These are phyloP conservation scores for Himalopsyche tibetana DNA, from an alignment of 2,888 invertebrate species.

Conservation along the genomic window DNA sequence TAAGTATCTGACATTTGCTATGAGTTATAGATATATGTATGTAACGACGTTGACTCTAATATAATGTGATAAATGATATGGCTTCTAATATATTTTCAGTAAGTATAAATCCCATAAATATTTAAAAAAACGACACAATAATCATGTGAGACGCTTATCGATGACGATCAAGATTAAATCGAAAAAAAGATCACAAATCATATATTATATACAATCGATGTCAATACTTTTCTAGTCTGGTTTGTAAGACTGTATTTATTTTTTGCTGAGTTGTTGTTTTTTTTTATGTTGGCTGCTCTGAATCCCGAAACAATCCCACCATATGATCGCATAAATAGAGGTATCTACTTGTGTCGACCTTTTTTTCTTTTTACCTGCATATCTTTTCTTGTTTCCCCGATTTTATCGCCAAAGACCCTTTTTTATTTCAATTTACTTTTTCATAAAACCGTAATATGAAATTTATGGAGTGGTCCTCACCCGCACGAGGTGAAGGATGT, in stretches of 20 bases:
- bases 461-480: constrained; percentile 58
- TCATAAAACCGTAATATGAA: constrained; percentile 63
- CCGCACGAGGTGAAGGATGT: constrained; percentile 56
- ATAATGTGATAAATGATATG: too few species aligned
- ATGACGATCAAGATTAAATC: too few species aligned
- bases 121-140: too few species aligned
- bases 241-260: not conserved
- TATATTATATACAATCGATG: too few species aligned
- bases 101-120: too few species aligned
- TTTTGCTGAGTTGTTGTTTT: constrained; percentile 29
- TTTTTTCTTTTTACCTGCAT: constrained; percentile 48
- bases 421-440: constrained; percentile 63
- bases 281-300: constrained; percentile 14
- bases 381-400: constrained; percentile 48
- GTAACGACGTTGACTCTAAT: too few species aligned
- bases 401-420: constrained; percentile 54
- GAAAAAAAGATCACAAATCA: too few species aligned
- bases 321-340: constrained; percentile 45
- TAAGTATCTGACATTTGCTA: too few species aligned
- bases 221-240: too few species aligned
- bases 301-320: constrained; percentile 42
- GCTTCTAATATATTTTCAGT: too few species aligned
- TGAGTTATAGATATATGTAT: too few species aligned
- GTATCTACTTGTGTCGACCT: constrained; percentile 37
- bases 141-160: too few species aligned